Evolutionary conservation across 2,888 invertebrate species (phyloP).

Genomic region (Tillus elongatus): DNA sequence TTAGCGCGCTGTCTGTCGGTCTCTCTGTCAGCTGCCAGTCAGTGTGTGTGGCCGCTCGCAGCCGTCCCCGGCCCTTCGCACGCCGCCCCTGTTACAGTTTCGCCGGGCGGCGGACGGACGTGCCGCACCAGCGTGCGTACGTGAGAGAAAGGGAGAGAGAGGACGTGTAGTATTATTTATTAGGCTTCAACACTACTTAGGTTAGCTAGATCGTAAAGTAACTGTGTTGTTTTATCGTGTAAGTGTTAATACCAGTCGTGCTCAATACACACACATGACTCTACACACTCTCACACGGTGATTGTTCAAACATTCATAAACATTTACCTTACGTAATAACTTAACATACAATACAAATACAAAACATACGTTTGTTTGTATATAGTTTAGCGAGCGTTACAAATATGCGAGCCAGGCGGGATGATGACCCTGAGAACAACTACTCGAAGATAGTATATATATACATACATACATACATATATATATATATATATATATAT

Average conservation of each 20-base stretch:
- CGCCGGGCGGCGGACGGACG: constrained; percentile 23
- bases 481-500: too few species aligned
- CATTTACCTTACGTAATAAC: too few species aligned
- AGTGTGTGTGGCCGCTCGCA: too few species aligned
- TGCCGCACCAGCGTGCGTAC: too few species aligned
- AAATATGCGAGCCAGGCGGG: constrained; percentile 15
- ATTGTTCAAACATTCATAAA: too few species aligned
- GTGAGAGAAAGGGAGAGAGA: too few species aligned
- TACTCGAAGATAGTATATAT: not conserved
- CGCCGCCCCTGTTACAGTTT: too few species aligned
- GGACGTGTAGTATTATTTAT: constrained; percentile 40
- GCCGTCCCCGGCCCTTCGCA: too few species aligned
- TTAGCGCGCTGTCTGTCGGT: constrained; percentile 36
- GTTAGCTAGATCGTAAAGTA: constrained; percentile 45
- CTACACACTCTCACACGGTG: not conserved
- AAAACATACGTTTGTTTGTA: constrained; percentile 33
- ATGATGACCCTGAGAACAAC: not conserved
- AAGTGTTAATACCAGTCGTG: constrained; percentile 42
- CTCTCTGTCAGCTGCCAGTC: too few species aligned
- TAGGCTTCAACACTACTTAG: constrained; percentile 44
- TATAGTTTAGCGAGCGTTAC: constrained; percentile 31
- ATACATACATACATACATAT: too few species aligned
- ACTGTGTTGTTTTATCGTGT: constrained; percentile 45
- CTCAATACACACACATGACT: constrained; percentile 42
- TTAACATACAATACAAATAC: too few species aligned